These are phyloP conservation scores for Tiliacea citrago DNA, from an alignment of 2,888 invertebrate genomes.

Conservation along the genomic window DNA sequence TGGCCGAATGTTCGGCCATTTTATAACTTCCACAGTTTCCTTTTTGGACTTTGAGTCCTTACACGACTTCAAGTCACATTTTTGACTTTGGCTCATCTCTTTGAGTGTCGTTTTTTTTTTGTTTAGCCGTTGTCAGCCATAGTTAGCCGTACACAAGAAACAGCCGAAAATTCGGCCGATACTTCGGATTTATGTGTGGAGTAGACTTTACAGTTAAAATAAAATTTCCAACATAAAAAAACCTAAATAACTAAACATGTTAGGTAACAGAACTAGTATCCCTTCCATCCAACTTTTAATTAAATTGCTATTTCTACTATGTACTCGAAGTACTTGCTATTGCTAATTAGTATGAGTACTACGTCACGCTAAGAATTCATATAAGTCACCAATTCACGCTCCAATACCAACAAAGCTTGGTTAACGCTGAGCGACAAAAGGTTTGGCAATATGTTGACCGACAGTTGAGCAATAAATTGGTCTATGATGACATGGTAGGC, in stretches of 20 bases:
- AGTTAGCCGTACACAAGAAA: too few species aligned
- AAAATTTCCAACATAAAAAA: background rate
- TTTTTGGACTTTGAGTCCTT: too few species aligned
- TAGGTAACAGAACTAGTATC: slow-evolving; percentile 3
- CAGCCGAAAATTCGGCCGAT: too few species aligned
- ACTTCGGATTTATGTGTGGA: too few species aligned
- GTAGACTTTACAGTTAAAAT: too few species aligned
- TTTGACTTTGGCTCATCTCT: too few species aligned
- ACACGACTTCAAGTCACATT: too few species aligned
- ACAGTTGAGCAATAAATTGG: background rate
- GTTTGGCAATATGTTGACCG: slow-evolving; percentile 17
- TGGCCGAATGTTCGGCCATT: too few species aligned
- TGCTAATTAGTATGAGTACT: slow-evolving; percentile 34
- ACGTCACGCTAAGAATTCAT: slow-evolving; percentile 42
- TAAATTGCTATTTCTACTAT: slow-evolving; percentile 7
- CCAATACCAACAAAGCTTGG: slow-evolving; percentile 19
- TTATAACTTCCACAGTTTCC: too few species aligned
- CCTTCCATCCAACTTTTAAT: slow-evolving; percentile 2
- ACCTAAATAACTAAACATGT: background rate
- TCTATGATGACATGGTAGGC: background rate
- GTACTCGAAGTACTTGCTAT: background rate
- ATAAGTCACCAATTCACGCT: slow-evolving; percentile 45
- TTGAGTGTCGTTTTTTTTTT: too few species aligned
- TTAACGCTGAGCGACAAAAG: slow-evolving; percentile 26
- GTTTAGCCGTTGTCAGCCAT: too few species aligned